Percentiles rank a stretch among this genome's conserved stretches.
Evolutionary conservation across 2,113 vertebrate genomes (phyloP).

Genomic region (Thalassoma bifasciatum): DNA sequence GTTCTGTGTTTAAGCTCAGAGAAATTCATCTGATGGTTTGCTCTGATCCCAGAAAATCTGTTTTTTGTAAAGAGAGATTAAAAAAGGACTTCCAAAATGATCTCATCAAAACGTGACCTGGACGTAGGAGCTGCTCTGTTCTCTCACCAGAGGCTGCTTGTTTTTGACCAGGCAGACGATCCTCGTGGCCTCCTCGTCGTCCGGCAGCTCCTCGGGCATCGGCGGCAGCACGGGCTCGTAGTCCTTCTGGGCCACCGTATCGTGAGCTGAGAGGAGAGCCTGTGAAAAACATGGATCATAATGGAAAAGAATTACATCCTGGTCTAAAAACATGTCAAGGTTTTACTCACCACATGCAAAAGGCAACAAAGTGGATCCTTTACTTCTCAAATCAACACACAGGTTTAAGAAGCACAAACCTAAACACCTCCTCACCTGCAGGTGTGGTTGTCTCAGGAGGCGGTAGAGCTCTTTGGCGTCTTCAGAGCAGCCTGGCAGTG

Average conservation of each 20-base stretch:
- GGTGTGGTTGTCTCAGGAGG: conserved; percentile 86
- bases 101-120: conserved; percentile 18
- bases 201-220: conserved; percentile 89
- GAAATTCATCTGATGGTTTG: background rate
- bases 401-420: too few relatives aligned
- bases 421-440: conserved; percentile 83
- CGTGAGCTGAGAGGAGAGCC: conserved; percentile 94
- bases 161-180: conserved; percentile 97
- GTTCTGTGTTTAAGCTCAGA: background rate
- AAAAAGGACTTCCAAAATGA: conserved; percentile 1
- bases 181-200: conserved; percentile 93
- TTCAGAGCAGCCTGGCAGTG: conserved; percentile 76
- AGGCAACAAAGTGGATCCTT: background rate
- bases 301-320: too few relatives aligned
- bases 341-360: too few relatives aligned
- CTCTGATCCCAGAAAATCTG: conserved; percentile 6
- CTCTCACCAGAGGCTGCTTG: conserved; percentile 94
- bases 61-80: conserved; percentile 21
- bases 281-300: conserved; percentile 52
- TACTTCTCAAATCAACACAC: too few relatives aligned
- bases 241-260: conserved; percentile 92
- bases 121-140: background rate
- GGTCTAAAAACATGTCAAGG: too few relatives aligned
- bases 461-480: conserved; percentile 88
- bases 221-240: conserved; percentile 92